Evolutionary conservation across 2,888 invertebrate genomes (phyloP), one percentile per base, ranked within the genome.

Genomic region (Blastobasis adustella): DNA sequence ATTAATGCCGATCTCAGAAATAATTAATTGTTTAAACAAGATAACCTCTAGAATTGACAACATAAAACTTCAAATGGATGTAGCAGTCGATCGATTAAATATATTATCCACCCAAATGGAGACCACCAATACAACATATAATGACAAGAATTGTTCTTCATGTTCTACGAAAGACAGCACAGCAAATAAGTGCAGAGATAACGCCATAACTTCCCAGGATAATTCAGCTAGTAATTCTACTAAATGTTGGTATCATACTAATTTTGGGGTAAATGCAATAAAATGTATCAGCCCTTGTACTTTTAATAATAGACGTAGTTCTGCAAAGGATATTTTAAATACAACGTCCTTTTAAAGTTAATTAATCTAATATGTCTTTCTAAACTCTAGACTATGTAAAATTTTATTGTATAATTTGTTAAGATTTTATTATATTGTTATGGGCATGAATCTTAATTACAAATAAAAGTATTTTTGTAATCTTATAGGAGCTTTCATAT

Each of bases 181-280:
- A 10, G 43, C n/a, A 9, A 43, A 43, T 43, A 43, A n/a, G 7
- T 5, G n/a, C n/a, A 9, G 5, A 10, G n/a, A 43, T 43, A 23
- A 23, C 23, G 23, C 23, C 23, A 23, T 23, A 23, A 23, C 23
- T 23, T 23, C 23, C 23, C 23, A 23, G 2, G 23, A 23, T 23
- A 23, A 2, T 23, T 23, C 23, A 23, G 23, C 3, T 23, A 23
- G 23, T 23, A 23, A 23, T 23, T 23, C 23, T 23, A 23, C 23
- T 23, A 23, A 23, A 23, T 51, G 51, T 41, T 45, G 48, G 47
- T 51, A 48, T 45, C 51, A 51, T 41, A 37, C 8, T 36, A 45
- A 40, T 10, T 51, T 43, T 39, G 51, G 48, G 6, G 10, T 40
- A 5, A 48, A 45, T 37, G 51, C 51, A 4, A 7, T 10, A 9